These are phyloP conservation scores for Mesorhabditis sp. DNA, from an alignment of 2,888 invertebrate genomes.

Conservation along the genomic window DNA sequence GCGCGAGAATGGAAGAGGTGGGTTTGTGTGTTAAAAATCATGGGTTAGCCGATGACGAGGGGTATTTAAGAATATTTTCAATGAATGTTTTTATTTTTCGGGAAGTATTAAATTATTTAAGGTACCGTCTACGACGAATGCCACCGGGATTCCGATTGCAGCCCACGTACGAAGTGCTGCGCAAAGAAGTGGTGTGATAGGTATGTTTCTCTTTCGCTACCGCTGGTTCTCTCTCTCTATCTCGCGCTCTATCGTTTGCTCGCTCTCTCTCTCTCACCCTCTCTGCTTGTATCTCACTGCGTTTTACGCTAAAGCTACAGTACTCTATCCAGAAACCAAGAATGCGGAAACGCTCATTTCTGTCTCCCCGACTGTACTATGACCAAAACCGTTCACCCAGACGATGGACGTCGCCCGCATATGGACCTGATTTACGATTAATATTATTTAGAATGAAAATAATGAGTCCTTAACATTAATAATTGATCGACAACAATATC, in stretches of 20 bases:
- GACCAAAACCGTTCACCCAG: background rate
- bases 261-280: too few species aligned
- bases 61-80: too few species aligned
- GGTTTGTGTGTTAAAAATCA: background rate
- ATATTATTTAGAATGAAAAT: background rate
- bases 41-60: too few species aligned
- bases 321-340: background rate
- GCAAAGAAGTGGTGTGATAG: background rate
- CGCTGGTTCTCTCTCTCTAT: too few species aligned
- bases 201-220: background rate
- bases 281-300: too few species aligned
- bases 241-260: too few species aligned
- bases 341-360: conserved; percentile 2
- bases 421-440: conserved; percentile 3
- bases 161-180: conserved; percentile 1
- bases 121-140: background rate
- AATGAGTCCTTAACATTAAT: too few species aligned
- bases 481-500: too few species aligned
- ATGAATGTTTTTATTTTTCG: background rate
- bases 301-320: background rate
- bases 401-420: background rate
- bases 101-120: background rate
- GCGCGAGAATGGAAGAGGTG: background rate
- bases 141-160: background rate
- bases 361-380: background rate